Percentiles rank a stretch among this genome's conserved stretches.
phyloP scores from a whole-genome alignment of 2,797 vertebrate species.

The Poeciliopsis gracilis region DNA sequence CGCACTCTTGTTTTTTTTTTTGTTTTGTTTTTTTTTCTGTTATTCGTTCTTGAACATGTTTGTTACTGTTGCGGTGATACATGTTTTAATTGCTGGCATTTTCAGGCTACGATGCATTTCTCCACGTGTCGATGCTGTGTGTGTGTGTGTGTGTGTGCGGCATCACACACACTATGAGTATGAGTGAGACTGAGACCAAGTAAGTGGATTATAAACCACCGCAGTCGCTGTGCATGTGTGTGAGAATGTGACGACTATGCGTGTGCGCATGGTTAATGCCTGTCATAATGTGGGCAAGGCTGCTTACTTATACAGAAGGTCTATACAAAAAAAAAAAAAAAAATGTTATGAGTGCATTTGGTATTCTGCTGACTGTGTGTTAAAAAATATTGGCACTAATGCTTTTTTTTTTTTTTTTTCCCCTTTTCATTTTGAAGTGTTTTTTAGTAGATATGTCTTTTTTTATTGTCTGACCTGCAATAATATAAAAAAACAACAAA shows the following conservation, averaged over 20 bases:
- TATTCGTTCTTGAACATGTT: conserved; percentile 78
- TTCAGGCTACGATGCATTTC: conserved; percentile 80
- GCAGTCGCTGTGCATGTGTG: conserved; percentile 56
- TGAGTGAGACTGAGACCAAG: conserved; percentile 81
- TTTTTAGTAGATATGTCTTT: conserved; percentile 78
- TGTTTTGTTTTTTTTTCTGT: conserved; percentile 38
- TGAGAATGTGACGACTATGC: conserved; percentile 63
- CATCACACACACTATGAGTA: conserved; percentile 62
- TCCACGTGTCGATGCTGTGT: conserved; percentile 69
- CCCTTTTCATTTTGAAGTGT: conserved; percentile 72
- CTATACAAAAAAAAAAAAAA: conserved; percentile 60
- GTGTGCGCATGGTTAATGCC: conserved; percentile 81
- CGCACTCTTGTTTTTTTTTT: conserved; percentile 55
- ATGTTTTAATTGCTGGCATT: conserved; percentile 80
- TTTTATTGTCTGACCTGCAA: conserved; percentile 86
- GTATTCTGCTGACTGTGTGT: conserved; percentile 83
- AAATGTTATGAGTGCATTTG: conserved; percentile 78
- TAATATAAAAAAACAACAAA: conserved; percentile 70
- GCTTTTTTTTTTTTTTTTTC: conserved; percentile 76
- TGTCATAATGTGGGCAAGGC: conserved; percentile 80
- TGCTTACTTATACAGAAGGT: conserved; percentile 82
- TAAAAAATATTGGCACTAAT: conserved; percentile 84
- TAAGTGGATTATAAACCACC: conserved; percentile 81
- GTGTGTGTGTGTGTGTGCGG: conserved; percentile 27
- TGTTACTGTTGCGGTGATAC: conserved; percentile 82